Evolutionary conservation across 2,113 vertebrate species (phyloP).

Genomic region (Actenoides hombroni): DNA sequence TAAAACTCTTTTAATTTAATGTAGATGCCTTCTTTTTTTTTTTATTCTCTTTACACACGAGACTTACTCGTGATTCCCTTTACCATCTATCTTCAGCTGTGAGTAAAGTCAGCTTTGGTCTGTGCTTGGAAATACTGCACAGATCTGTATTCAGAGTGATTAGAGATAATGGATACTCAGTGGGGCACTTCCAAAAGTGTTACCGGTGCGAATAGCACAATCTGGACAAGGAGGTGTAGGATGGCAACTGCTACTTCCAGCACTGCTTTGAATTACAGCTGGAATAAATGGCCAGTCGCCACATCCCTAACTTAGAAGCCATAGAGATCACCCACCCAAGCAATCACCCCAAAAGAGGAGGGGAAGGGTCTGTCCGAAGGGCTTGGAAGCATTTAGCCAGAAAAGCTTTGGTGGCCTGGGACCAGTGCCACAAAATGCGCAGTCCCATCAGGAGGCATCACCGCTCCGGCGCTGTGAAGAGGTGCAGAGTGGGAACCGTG

Average conservation of each 20-base stretch:
- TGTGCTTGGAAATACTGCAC: neutral
- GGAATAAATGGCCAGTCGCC: neutral
- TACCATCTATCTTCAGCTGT: conserved; percentile 8
- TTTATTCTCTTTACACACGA: neutral
- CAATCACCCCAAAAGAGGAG: neutral
- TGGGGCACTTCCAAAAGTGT: neutral
- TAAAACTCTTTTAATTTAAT: neutral
- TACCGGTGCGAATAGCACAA: neutral
- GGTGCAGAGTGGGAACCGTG: too few relatives aligned
- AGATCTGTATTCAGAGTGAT: neutral
- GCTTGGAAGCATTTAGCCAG: neutral
- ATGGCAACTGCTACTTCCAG: neutral
- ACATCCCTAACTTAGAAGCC: neutral
- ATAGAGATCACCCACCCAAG: neutral
- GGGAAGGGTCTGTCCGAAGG: neutral
- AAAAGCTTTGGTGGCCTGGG: neutral
- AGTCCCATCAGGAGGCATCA: neutral
- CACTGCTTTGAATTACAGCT: neutral
- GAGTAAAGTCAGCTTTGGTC: conserved; percentile 15
- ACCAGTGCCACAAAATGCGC: neutral
- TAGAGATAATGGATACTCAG: conserved; percentile 7
- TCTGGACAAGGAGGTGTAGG: neutral
- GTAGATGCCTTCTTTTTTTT: neutral
- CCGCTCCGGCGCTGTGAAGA: neutral
- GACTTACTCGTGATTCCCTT: neutral